A percentile compares a stretch with the other conserved stretches of the same genome.
These are phyloP conservation scores for Caenorhabditis sinica DNA, from an alignment of 2,888 invertebrate genomes.

Conservation along the genomic window DNA sequence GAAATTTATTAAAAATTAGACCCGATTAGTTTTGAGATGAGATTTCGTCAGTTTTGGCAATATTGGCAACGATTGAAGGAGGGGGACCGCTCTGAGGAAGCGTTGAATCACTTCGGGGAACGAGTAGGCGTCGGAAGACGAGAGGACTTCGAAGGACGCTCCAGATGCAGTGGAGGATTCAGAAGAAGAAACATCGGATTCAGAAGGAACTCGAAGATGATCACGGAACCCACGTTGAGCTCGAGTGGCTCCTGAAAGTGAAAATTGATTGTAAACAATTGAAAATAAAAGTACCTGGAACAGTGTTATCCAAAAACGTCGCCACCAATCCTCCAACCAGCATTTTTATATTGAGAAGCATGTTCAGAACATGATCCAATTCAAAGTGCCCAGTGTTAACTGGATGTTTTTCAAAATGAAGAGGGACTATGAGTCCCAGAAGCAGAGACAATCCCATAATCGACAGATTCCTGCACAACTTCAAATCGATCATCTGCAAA, in stretches of 20 bases:
- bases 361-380: conserved; percentile 77
- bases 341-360: conserved; percentile 81
- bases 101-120: conserved; percentile 50
- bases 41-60: conserved; percentile 47
- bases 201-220: conserved; percentile 16
- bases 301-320: conserved; percentile 85
- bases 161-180: conserved; percentile 4
- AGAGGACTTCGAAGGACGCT: background rate
- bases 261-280: too few species aligned
- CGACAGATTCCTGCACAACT: conserved; percentile 74
- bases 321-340: conserved; percentile 85
- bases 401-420: conserved; percentile 72
- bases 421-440: conserved; percentile 75
- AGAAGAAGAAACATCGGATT: conserved; percentile 20
- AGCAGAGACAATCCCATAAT: conserved; percentile 79
- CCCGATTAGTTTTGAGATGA: conserved; percentile 47
- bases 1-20: conserved; percentile 1
- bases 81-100: conserved; percentile 39
- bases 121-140: conserved; percentile 48
- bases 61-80: conserved; percentile 57
- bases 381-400: conserved; percentile 66
- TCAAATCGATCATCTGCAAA: conserved; percentile 70
- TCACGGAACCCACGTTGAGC: conserved; percentile 75
- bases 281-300: conserved; percentile 49
- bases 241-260: conserved; percentile 70